phyloP scores from a whole-genome alignment of 1,140 invertebrate species.

The Marisa cornuarietis region DNA sequence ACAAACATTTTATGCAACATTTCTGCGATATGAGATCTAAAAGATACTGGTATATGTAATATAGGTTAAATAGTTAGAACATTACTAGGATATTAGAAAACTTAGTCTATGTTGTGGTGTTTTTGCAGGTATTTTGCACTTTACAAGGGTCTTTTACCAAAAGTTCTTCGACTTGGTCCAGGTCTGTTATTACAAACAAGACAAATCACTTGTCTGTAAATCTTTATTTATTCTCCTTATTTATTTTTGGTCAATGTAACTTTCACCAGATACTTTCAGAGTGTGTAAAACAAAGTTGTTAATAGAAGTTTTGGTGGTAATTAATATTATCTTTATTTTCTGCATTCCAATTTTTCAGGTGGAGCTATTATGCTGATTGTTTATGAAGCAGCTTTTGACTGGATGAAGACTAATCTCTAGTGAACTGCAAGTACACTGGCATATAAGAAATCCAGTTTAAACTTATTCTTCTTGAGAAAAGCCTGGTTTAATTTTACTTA shows the following conservation, averaged over 20 bases:
- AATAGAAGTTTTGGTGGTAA: too few relatives aligned
- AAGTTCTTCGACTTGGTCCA: conserved; percentile 88
- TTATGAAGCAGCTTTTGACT: conserved; percentile 56
- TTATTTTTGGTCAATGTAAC: conserved; percentile 37
- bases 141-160: conserved; percentile 91
- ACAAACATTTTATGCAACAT: too few relatives aligned
- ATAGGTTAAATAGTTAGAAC: background rate
- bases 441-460: too few relatives aligned
- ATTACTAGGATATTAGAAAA: background rate
- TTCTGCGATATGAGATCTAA: too few relatives aligned
- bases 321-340: conserved; percentile 12
- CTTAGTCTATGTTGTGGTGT: conserved; percentile 5
- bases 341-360: conserved; percentile 42
- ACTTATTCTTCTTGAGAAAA: too few relatives aligned
- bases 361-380: conserved; percentile 62
- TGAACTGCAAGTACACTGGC: too few relatives aligned
- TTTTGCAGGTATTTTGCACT: conserved; percentile 80
- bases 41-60: background rate
- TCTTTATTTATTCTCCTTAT: conserved; percentile 1
- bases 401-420: conserved; percentile 48
- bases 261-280: too few relatives aligned
- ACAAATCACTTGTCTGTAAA: too few relatives aligned
- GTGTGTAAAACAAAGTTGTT: too few relatives aligned
- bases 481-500: too few relatives aligned
- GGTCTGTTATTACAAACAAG: too few relatives aligned